Conservation (phyloP, 2,113 vertebrate species). For the Dipodomys ordii region DNA sequence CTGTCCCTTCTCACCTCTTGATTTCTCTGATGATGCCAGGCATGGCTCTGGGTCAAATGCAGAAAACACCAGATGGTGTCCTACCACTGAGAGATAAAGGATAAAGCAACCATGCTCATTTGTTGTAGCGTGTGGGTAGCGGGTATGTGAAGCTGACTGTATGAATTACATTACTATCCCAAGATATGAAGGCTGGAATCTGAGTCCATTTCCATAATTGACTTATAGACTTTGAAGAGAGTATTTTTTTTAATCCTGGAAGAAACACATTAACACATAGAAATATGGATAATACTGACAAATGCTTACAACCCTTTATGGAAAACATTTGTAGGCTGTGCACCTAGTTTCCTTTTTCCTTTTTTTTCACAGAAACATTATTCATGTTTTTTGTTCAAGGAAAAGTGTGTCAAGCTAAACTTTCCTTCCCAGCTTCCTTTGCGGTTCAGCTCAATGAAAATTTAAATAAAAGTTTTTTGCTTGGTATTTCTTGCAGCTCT, state of each 20-base stretch:
- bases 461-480: background rate
- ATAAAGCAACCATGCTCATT: background rate
- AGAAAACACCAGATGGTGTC: conserved; percentile 58
- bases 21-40: background rate
- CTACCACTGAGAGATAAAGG: background rate
- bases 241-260: background rate
- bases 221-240: background rate
- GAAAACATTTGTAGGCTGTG: background rate
- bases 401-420: background rate
- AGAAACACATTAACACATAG: background rate
- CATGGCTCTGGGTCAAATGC: background rate
- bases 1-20: background rate
- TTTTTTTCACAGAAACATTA: background rate
- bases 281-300: background rate
- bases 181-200: background rate
- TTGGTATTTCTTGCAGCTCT: background rate
- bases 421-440: background rate
- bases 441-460: background rate
- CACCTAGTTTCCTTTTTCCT: background rate
- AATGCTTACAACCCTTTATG: background rate
- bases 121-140: background rate
- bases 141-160: background rate
- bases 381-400: background rate
- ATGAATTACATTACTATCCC: background rate
- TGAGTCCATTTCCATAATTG: conserved; percentile 7